Base-by-base conservation (phyloP, 2,113 vertebrate species). In the Speoplatyrhinus poulsoni region DNA sequence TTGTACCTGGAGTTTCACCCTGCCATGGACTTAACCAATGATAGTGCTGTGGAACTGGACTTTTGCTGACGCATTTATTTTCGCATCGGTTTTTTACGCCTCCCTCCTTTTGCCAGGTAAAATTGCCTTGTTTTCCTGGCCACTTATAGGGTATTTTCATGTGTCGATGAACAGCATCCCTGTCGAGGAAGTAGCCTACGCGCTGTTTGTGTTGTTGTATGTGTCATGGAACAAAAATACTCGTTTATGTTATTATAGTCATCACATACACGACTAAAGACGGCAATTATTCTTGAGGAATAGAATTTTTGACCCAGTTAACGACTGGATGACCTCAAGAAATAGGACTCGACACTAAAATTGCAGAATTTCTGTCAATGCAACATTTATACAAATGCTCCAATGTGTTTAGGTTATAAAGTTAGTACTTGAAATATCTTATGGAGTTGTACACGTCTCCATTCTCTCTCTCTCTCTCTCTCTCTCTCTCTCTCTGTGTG, bases 1-100 rank as follows among this genome's bases (percentile, higher is more conserved):
- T 80, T 77, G 70, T 67, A 88, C 87, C 85, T 84, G 88, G 89
- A 88, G 56, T 79, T 84, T 84, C 77, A 60, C 57, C 26, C 26
- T 69, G 77, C 71, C 84, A 93, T 93, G 93, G 92, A 91, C 83
- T 93, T 92, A 92, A 77, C 83, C 72, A 70, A 79, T 82, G 82
- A 85, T 67, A 81, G 82, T 62, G 58, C 83, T 56, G 81, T 77
- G 89, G 90, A 89, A 80, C 76, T 82, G 64, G 83, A 87, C 79
- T 76, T 13, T 63, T 69, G 78, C 80, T 93, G 89, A 93, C 81
- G 82, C 82, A 78, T 69, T 82, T 88, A 63, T n/a, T 61, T 60
- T 9, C 68, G 16, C 71, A 16, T 53, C 56, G 68, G 67, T 57
- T 69, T 66, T 17, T 46, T 69, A 71, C 76, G 66, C 75, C 81